phyloP scores from a whole-genome alignment of 2,888 invertebrate species.

The Stictocephala bisonia region DNA sequence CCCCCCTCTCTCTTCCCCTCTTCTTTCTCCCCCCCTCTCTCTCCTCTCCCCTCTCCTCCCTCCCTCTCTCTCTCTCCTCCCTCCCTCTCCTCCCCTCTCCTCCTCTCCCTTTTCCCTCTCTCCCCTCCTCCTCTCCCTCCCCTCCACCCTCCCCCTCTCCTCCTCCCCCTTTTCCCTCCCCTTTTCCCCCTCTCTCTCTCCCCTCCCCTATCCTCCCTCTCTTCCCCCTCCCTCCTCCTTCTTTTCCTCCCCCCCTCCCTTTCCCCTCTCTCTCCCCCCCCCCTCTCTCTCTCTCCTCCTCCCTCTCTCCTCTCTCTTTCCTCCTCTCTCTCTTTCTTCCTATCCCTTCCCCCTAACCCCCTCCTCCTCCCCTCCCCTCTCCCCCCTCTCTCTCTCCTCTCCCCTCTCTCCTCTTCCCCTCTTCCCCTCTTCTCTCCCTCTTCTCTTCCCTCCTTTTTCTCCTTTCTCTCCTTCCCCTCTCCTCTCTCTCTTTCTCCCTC shows the following conservation, averaged over 20 bases:
- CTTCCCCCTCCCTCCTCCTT: background rate
- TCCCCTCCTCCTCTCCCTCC: no score
- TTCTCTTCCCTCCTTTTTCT: constrained; percentile 19
- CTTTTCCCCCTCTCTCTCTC: constrained; percentile 26
- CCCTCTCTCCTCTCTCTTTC: background rate
- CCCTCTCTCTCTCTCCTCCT: background rate
- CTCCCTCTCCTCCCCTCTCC: background rate
- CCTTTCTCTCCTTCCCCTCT: constrained; percentile 23
- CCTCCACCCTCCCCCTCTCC: no score
- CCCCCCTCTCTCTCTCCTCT: background rate
- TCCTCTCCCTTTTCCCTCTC: background rate
- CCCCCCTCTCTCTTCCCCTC: background rate
- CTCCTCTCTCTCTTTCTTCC: background rate
- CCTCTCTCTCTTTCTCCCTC: constrained; percentile 48
- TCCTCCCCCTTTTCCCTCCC: constrained; percentile 37
- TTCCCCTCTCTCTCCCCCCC: background rate
- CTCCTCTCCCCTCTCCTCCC: background rate
- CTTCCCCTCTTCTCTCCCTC: background rate
- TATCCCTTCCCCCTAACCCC: no score
- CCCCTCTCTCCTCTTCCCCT: background rate
- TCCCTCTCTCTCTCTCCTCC: background rate
- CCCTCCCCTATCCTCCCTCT: constrained; percentile 44
- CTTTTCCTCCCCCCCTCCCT: background rate
- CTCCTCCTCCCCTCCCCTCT: background rate
- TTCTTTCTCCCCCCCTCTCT: background rate